Percentiles rank a stretch among this genome's conserved stretches.
Evolutionary conservation across 2,888 invertebrate genomes (phyloP).

Genomic region (Pandemis corylana): DNA sequence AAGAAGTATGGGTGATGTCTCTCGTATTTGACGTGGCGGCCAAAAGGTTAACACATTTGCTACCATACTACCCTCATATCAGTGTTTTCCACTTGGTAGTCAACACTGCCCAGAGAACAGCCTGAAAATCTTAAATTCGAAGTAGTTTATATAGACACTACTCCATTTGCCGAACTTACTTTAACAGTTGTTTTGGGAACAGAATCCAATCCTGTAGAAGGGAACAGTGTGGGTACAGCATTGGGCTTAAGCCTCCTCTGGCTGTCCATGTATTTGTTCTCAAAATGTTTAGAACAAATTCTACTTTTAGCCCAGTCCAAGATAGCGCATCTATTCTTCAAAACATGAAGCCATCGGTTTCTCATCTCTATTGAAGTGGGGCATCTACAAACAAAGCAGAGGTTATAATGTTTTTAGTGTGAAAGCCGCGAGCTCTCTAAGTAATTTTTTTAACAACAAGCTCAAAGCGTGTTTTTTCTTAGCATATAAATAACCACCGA

Average conservation of each 20-base stretch:
- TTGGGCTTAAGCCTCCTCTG: constrained; percentile 64
- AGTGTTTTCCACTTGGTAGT: too few species aligned
- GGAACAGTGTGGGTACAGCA: constrained; percentile 74
- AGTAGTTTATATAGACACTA: too few species aligned
- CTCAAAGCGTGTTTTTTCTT: neutral
- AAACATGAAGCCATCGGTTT: constrained; percentile 68
- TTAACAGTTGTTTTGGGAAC: constrained; percentile 46
- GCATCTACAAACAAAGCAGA: constrained; percentile 58
- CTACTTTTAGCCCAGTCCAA: constrained; percentile 72
- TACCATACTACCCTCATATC: too few species aligned
- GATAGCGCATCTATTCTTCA: constrained; percentile 66
- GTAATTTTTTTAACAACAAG: neutral
- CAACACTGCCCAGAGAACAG: too few species aligned
- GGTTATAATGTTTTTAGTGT: constrained; percentile 21
- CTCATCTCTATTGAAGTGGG: constrained; percentile 67
- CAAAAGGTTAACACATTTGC: too few species aligned
- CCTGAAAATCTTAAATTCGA: too few species aligned
- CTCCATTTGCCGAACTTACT: constrained; percentile 47
- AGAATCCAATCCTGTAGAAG: constrained; percentile 37
- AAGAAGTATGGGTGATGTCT: too few species aligned
- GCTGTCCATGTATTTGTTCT: constrained; percentile 67
- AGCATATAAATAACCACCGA: neutral
- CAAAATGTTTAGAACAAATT: constrained; percentile 77
- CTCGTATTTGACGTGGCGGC: too few species aligned
- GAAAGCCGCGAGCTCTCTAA: neutral